Percentiles rank a stretch among this genome's conserved stretches.
These are phyloP conservation scores for Entomyzon cyanotis DNA, from an alignment of 2,113 vertebrate genomes.

Conservation along the genomic window DNA sequence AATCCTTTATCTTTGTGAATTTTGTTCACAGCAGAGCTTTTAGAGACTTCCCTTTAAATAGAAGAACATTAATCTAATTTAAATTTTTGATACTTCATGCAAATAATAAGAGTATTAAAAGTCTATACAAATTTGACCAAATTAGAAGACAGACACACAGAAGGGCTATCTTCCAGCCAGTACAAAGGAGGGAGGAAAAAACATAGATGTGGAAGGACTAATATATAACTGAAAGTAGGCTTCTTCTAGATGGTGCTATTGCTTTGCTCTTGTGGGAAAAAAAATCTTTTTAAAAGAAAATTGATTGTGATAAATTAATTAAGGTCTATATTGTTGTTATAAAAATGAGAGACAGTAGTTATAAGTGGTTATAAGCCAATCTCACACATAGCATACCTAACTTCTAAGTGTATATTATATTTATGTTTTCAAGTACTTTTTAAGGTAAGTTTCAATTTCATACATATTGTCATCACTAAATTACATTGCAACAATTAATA, in stretches of 20 bases:
- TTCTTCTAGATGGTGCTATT: conserved; percentile 66
- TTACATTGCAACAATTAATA: not conserved
- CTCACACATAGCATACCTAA: not conserved
- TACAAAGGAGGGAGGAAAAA: not conserved
- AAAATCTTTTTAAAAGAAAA: not conserved
- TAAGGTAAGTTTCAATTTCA: not conserved
- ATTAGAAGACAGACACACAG: not conserved
- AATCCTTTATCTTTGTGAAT: not conserved
- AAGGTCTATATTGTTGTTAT: not conserved
- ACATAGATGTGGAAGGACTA: not conserved
- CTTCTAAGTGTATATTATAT: not conserved
- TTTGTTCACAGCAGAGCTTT: not conserved
- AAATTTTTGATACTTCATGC: not conserved
- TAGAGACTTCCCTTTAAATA: not conserved
- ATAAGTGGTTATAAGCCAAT: not conserved
- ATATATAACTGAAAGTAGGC: not conserved
- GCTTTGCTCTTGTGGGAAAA: not conserved
- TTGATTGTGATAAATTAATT: not conserved
- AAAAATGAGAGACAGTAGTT: not conserved
- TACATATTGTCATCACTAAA: not conserved
- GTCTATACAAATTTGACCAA: not conserved
- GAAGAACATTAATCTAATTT: not conserved
- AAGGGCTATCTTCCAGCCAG: not conserved
- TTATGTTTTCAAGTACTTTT: not conserved
- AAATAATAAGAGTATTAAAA: not conserved